Evolutionary conservation across 2,888 invertebrate species (phyloP).

Genomic region (Melinopterus prodromus): DNA sequence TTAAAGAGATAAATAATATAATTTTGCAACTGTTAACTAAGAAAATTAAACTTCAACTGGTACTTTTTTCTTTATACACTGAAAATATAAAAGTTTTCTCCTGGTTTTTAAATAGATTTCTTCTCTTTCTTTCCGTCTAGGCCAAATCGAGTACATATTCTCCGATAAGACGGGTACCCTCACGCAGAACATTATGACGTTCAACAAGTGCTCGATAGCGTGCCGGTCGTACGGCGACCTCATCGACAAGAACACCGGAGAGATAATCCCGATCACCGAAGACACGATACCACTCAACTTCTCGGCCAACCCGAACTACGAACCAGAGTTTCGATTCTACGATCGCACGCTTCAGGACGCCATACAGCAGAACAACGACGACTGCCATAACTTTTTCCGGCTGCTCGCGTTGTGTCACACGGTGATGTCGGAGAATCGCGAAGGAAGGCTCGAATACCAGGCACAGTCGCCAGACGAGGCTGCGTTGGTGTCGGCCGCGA

Average conservation of each 20-base stretch:
- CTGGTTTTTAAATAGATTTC: no score
- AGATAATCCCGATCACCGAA: slow-evolving; percentile 85
- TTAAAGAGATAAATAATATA: no score
- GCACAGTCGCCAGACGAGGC: slow-evolving; percentile 99
- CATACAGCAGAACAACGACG: slow-evolving; percentile 75
- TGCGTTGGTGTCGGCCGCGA: slow-evolving; percentile 95
- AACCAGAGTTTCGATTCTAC: slow-evolving; percentile 93
- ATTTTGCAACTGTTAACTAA: no score
- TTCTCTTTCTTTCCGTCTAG: slow-evolving; percentile 52
- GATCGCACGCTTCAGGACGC: slow-evolving; percentile 87
- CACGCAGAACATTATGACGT: slow-evolving; percentile 99
- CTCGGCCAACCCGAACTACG: slow-evolving; percentile 92
- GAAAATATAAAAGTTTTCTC: no score
- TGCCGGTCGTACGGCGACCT: slow-evolving; percentile 93
- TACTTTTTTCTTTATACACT: no score
- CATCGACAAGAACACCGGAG: slow-evolving; percentile 86
- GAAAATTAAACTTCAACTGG: no score
- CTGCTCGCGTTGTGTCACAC: slow-evolving; percentile 97
- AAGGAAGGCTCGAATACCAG: slow-evolving; percentile 84
- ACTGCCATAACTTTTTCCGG: slow-evolving; percentile 89
- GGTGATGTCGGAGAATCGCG: slow-evolving; percentile 95
- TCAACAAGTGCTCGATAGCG: slow-evolving; percentile 97
- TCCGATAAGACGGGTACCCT: slow-evolving; percentile 99
- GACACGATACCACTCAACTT: slow-evolving; percentile 86
- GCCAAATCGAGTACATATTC: slow-evolving; percentile 99